Evolutionary conservation across 2,113 vertebrate genomes (phyloP).

Genomic region (Dromaius novaehollandiae): DNA sequence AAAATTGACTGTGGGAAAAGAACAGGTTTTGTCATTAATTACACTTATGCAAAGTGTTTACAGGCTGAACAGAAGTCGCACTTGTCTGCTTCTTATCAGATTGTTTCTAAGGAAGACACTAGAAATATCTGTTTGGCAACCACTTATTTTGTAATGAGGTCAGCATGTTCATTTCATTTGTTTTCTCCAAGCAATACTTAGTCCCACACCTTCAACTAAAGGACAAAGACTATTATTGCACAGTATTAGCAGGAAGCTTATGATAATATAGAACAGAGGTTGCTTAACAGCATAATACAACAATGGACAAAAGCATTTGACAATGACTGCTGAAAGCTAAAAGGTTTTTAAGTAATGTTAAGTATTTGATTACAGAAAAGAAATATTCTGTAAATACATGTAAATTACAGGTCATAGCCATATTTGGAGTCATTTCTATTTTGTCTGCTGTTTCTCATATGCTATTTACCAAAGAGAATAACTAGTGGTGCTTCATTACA

Average conservation of each 20-base stretch:
- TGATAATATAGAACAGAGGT: constrained; percentile 41
- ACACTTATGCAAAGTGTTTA: constrained; percentile 61
- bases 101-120: constrained; percentile 58
- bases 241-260: constrained; percentile 55
- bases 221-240: constrained; percentile 24
- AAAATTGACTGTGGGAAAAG: not conserved
- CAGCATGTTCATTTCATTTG: constrained; percentile 48
- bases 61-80: not conserved
- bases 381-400: constrained; percentile 21
- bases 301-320: constrained; percentile 47
- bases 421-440: not conserved
- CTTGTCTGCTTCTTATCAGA: constrained; percentile 53
- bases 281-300: constrained; percentile 58
- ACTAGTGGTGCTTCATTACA: not conserved
- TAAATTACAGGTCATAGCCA: constrained; percentile 35
- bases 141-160: constrained; percentile 66
- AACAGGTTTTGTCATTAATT: constrained; percentile 16
- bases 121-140: constrained; percentile 67
- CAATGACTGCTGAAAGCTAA: constrained; percentile 32
- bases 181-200: constrained; percentile 43
- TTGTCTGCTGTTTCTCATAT: not conserved
- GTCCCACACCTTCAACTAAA: constrained; percentile 38
- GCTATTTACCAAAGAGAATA: not conserved
- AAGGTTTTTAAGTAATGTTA: constrained; percentile 33
- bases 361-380: constrained; percentile 6